These are phyloP conservation scores for Platyscapa corneri DNA, from an alignment of 1,140 invertebrate species.

Conservation along the genomic window DNA sequence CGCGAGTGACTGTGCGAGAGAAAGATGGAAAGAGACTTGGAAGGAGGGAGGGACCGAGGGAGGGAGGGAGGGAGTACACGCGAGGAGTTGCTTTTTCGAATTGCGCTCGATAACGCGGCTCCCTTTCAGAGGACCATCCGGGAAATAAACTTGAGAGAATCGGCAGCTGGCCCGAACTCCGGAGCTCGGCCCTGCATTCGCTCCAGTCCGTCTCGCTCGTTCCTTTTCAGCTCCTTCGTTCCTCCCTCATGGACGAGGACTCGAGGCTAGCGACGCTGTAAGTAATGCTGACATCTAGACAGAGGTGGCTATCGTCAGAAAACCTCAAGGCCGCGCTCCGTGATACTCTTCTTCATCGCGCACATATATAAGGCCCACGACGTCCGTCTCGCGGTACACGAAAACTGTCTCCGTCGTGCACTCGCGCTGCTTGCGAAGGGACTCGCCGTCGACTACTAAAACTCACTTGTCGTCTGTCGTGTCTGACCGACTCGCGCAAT, in stretches of 20 bases:
- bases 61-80: too few relatives aligned
- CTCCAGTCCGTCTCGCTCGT: not conserved
- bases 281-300: not conserved
- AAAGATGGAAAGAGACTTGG: too few relatives aligned
- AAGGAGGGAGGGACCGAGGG: too few relatives aligned
- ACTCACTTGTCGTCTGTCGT: slow-evolving; percentile 27
- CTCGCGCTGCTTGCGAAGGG: not conserved
- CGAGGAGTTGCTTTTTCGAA: too few relatives aligned
- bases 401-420: too few relatives aligned
- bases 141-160: too few relatives aligned
- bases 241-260: not conserved
- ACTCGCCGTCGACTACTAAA: not conserved
- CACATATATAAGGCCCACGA: not conserved
- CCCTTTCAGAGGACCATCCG: too few relatives aligned
- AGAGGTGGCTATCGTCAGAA: not conserved
- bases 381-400: not conserved
- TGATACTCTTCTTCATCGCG: not conserved
- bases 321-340: not conserved
- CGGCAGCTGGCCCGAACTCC: too few relatives aligned
- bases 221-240: not conserved
- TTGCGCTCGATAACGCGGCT: too few relatives aligned
- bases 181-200: too few relatives aligned
- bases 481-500: slow-evolving; percentile 39
- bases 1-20: too few relatives aligned
- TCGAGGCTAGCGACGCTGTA: not conserved